Conservation (phyloP, 2,888 invertebrate genomes). For the Gryllus longicercus region DNA sequence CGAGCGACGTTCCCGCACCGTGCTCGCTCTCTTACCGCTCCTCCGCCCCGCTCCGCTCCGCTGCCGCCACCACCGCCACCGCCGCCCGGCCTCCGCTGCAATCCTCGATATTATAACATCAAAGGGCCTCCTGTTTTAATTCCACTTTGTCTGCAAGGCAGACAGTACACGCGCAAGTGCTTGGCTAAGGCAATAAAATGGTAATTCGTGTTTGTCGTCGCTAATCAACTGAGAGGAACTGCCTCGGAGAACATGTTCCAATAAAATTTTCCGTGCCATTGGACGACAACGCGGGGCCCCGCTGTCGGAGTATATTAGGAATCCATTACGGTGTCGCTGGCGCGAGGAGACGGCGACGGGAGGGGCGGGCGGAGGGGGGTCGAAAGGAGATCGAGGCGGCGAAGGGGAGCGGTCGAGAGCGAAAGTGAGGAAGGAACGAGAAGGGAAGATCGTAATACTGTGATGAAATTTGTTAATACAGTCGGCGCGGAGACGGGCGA, state of each 20-base stretch:
- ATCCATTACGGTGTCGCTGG: conserved; percentile 32
- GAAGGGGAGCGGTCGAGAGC: conserved; percentile 19
- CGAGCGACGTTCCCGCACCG: conserved; percentile 11
- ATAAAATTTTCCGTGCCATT: conserved; percentile 40
- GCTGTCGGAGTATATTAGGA: conserved; percentile 36
- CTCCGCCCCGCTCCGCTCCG: neutral
- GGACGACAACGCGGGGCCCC: conserved; percentile 44
- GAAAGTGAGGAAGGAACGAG: conserved; percentile 21
- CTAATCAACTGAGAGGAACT: conserved; percentile 53
- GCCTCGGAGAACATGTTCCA: conserved; percentile 38
- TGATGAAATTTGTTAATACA: conserved; percentile 38
- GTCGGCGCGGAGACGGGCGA: conserved; percentile 22
- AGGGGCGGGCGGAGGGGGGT: conserved; percentile 21
- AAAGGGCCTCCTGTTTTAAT: conserved; percentile 56
- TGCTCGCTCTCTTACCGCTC: neutral
- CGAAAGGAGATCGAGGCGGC: conserved; percentile 22
- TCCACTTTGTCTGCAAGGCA: conserved; percentile 56
- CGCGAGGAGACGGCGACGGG: conserved; percentile 24
- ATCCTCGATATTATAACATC: conserved; percentile 44
- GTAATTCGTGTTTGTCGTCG: conserved; percentile 66
- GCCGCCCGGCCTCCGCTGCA: conserved; percentile 26
- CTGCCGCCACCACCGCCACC: neutral
- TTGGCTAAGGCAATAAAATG: conserved; percentile 60
- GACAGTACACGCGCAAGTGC: conserved; percentile 40
- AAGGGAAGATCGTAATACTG: conserved; percentile 28